phyloP scores from a whole-genome alignment of 30 jellyfish, hydroid and myxozoan genomes.

The Cassiopea xamachana region DNA sequence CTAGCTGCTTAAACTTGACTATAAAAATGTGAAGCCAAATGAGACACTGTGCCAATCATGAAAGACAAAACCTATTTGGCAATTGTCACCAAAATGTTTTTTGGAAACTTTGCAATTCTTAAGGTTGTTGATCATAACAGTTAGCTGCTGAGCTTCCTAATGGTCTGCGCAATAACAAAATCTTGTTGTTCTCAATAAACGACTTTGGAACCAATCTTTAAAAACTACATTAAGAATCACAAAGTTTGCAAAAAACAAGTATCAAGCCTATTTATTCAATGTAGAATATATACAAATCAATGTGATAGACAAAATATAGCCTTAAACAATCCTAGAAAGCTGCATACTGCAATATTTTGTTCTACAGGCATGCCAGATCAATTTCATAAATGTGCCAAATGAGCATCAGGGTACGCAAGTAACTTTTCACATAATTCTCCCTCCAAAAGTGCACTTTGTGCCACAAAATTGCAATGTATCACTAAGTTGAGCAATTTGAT shows the following conservation, averaged over 20 bases:
- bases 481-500: no score
- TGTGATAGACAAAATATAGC: background rate
- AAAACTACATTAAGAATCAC: slow-evolving; percentile 24
- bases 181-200: background rate
- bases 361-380: slow-evolving; percentile 29
- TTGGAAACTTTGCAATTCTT: slow-evolving; percentile 57
- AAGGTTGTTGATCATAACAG: background rate
- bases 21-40: slow-evolving; percentile 41
- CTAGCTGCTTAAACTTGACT: slow-evolving; percentile 45
- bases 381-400: slow-evolving; percentile 45
- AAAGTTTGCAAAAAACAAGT: slow-evolving; percentile 29
- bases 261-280: background rate
- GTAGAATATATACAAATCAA: background rate
- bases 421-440: background rate
- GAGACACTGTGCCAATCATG: slow-evolving; percentile 28
- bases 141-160: background rate
- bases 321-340: slow-evolving; percentile 2
- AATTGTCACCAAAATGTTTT: slow-evolving; percentile 3
- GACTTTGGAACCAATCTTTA: background rate
- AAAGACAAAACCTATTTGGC: background rate
- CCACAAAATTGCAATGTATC: no score
- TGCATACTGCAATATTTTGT: slow-evolving; percentile 7
- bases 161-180: background rate
- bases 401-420: background rate
- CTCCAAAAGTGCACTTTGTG: background rate